Base-by-base conservation (phyloP, 2,888 invertebrate species). In the Hoplodrina blanda region DNA sequence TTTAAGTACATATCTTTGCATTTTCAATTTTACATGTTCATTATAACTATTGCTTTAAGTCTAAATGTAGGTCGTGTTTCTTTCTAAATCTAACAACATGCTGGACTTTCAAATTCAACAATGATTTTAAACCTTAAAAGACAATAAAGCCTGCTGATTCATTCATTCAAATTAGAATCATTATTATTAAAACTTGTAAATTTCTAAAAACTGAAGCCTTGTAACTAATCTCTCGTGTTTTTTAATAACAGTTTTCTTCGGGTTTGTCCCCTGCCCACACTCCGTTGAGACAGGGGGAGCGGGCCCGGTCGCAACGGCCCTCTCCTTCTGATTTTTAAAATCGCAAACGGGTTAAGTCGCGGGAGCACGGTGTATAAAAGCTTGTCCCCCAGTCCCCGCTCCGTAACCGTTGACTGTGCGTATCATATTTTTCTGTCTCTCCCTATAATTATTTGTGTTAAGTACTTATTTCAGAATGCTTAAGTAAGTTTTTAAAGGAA, bases 181-280 rank as follows among this genome's bases (percentile, higher is more conserved):
- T 74, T 63, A 80, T 64, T 71, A 33, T 17, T 10, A 55, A 73
- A 84, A 65, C 70, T 71, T 80, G 81, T 82, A 84, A 85, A 88
- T 89, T 87, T 87, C 77, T 77, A 88, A 89, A 37, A 90, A 90
- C 85, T 88, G 90, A 90, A 91, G 87, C 86, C 88, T 90, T 85
- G 89, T 90, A 90, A 90, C 89, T 92, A 92, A 94, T 92, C 90
- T 93, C 89, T 91, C 88, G 88, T 91, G 89, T 92, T 94, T 84
- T 76, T 94, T 94, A 94, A 94, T 94, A 95, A 94, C 93, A 91
- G 91, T 92, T 92, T 93, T 93, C 93, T 92, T 92, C 92, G 85
- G 86, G 87, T 87, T 80, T 85, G 88, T 88, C 91, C 93, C 92
- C 90, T 86, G 84, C 84, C 87, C 85, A 82, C 84, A 85, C 87